Conservation (phyloP, 2,888 invertebrate genomes). For the Megaustenia siamemsis region DNA sequence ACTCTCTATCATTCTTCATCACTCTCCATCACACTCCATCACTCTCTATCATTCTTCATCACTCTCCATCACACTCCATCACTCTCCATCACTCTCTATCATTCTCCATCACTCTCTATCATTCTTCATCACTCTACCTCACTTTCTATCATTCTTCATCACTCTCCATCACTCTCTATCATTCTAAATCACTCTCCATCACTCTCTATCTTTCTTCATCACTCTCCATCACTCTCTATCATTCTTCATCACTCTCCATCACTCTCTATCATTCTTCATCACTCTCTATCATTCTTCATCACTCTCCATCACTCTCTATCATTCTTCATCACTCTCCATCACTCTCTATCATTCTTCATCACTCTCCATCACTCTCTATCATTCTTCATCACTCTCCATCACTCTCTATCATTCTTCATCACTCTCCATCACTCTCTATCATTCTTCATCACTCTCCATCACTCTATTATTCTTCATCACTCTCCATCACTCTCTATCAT, state of each 20-base stretch:
- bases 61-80: background rate
- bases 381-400: background rate
- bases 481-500: too few species aligned
- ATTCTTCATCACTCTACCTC: background rate
- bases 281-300: too few species aligned
- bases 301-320: too few species aligned
- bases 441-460: background rate
- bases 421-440: slow-evolving; percentile 10
- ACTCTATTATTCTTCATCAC: too few species aligned
- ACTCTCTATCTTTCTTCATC: background rate
- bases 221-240: background rate
- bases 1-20: too few species aligned
- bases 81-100: slow-evolving; percentile 7
- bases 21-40: too few species aligned
- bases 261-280: background rate
- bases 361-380: slow-evolving; percentile 4
- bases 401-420: background rate
- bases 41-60: background rate
- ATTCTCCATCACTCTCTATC: background rate
- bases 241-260: background rate
- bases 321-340: too few species aligned
- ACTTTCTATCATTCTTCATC: too few species aligned
- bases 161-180: too few species aligned
- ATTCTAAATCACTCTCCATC: too few species aligned
- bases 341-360: too few species aligned